A percentile compares a stretch with the other conserved stretches of the same genome.
phyloP scores from a whole-genome alignment of 2,888 invertebrate species.

The Campaea margaritaria region DNA sequence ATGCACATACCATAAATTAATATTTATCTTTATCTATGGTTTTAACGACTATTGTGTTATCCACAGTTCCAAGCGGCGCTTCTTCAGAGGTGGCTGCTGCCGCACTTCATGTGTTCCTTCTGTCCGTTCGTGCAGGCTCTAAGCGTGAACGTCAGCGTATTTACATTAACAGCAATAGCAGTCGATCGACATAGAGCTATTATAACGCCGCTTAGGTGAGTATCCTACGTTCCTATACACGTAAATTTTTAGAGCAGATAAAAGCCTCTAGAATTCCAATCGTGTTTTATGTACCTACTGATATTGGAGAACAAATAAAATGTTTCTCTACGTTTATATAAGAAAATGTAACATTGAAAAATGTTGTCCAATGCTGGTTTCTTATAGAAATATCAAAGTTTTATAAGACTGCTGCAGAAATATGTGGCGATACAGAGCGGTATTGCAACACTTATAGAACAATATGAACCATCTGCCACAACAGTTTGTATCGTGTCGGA shows the following conservation, averaged over 20 bases:
- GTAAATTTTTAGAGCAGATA: no score
- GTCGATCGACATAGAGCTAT: conserved; percentile 93
- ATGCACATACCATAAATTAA: no score
- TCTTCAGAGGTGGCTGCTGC: conserved; percentile 94
- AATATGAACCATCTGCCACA: conserved; percentile 10
- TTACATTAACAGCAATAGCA: conserved; percentile 94
- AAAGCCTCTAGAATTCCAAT: no score
- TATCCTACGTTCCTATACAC: not conserved
- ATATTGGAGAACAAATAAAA: no score
- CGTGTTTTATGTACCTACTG: no score
- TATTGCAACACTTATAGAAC: conserved; percentile 8
- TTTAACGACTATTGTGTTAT: conserved; percentile 39
- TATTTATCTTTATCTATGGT: no score
- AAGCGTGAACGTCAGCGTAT: conserved; percentile 95
- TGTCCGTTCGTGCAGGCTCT: conserved; percentile 95
- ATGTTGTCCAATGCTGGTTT: not conserved
- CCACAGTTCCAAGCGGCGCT: conserved; percentile 94
- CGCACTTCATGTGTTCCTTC: conserved; percentile 94
- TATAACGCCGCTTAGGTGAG: conserved; percentile 89
- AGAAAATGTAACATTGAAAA: no score
- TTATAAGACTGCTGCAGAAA: not conserved
- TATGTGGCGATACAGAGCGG: not conserved
- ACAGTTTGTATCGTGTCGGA: not conserved
- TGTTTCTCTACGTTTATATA: no score
- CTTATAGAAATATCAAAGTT: not conserved